Conservation (phyloP, 2,113 vertebrate genomes). For the Xenopus tropicalis region DNA sequence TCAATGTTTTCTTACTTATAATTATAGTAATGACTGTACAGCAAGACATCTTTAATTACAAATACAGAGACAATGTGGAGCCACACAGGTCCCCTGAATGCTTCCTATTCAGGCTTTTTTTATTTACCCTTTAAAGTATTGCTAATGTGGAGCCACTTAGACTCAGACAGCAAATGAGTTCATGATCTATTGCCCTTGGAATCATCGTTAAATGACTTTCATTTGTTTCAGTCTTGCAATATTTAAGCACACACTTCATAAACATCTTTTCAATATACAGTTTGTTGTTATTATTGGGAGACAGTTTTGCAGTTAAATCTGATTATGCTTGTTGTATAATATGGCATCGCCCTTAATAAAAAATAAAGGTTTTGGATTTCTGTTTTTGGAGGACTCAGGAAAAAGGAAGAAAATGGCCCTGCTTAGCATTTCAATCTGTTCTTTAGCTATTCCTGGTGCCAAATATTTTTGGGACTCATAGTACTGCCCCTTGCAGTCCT, state of each 20-base stretch:
- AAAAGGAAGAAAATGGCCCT: too few relatives aligned
- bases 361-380: too few relatives aligned
- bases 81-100: not conserved
- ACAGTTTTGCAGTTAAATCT: not conserved
- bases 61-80: constrained; percentile 2
- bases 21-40: constrained; percentile 4
- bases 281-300: too few relatives aligned
- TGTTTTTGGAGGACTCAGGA: too few relatives aligned
- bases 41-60: not conserved
- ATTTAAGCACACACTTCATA: too few relatives aligned
- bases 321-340: not conserved
- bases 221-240: too few relatives aligned
- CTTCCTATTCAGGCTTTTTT: not conserved
- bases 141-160: not conserved
- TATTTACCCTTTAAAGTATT: not conserved
- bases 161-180: not conserved
- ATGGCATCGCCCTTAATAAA: too few relatives aligned
- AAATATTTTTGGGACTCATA: too few relatives aligned
- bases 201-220: not conserved
- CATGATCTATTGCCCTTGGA: not conserved
- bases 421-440: too few relatives aligned
- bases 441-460: too few relatives aligned
- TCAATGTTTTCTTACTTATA: constrained; percentile 11
- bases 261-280: not conserved
- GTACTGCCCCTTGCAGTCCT: too few relatives aligned